Evolutionary conservation across 2,113 vertebrate genomes (phyloP).

Genomic region (Carassius gibelio): DNA sequence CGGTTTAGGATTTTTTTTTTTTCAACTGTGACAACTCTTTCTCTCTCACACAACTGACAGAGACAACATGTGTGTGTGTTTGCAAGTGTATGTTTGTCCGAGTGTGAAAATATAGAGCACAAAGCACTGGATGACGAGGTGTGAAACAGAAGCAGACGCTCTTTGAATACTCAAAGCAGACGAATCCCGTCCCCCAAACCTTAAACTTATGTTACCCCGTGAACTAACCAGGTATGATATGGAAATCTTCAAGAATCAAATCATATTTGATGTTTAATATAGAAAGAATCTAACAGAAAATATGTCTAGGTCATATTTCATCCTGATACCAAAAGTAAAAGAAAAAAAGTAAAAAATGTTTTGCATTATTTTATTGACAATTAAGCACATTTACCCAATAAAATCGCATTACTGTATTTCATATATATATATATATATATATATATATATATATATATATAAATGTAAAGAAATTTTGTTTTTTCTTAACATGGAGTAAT

Average conservation of each 20-base stretch:
- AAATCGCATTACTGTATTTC: too few species aligned
- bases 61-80: constrained; percentile 55
- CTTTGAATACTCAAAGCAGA: neutral
- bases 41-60: constrained; percentile 60
- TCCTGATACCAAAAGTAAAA: neutral
- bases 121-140: constrained; percentile 9
- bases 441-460: too few species aligned
- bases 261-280: neutral
- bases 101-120: constrained; percentile 46
- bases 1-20: constrained; percentile 58
- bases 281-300: neutral
- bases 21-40: constrained; percentile 58
- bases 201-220: neutral
- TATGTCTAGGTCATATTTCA: constrained; percentile 1
- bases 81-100: constrained; percentile 37
- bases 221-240: neutral
- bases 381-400: neutral
- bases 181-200: neutral
- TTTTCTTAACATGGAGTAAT: too few species aligned
- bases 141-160: constrained; percentile 9
- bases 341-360: too few species aligned
- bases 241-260: neutral
- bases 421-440: too few species aligned
- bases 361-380: neutral
- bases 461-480: too few species aligned